Conservation (phyloP, 2,888 invertebrate genomes). For the Chymomyza fuscimana region DNA sequence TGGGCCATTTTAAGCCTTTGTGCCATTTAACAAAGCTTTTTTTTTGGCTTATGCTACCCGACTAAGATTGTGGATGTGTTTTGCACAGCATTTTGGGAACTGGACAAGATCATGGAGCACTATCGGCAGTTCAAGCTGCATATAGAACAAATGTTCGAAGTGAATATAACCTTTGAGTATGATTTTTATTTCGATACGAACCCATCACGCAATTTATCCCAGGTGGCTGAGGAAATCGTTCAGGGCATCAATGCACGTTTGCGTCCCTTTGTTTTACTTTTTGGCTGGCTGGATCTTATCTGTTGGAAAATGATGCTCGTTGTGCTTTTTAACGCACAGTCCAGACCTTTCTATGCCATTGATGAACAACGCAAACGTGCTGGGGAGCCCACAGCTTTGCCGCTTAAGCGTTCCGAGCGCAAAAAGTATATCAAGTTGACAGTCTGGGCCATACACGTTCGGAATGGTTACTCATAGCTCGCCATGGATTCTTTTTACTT, state of each 20-base stretch:
- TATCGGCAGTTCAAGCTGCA: slow-evolving; percentile 82
- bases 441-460: slow-evolving; percentile 64
- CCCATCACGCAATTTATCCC: slow-evolving; percentile 81
- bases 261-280: slow-evolving; percentile 80
- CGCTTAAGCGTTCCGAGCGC: slow-evolving; percentile 84
- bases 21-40: slow-evolving; percentile 83
- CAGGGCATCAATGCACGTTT: slow-evolving; percentile 81
- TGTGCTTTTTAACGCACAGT: slow-evolving; percentile 83
- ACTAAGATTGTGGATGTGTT: slow-evolving; percentile 85
- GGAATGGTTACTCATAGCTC: slow-evolving; percentile 67
- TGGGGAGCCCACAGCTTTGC: slow-evolving; percentile 84
- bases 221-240: slow-evolving; percentile 82
- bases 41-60: slow-evolving; percentile 83
- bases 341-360: slow-evolving; percentile 83
- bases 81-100: slow-evolving; percentile 84
- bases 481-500: slow-evolving; percentile 82
- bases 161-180: slow-evolving; percentile 83
- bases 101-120: slow-evolving; percentile 83
- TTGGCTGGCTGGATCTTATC: slow-evolving; percentile 82
- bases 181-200: slow-evolving; percentile 83
- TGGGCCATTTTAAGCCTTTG: slow-evolving; percentile 81
- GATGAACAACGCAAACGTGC: slow-evolving; percentile 83
- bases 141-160: slow-evolving; percentile 84
- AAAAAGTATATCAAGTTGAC: slow-evolving; percentile 82
- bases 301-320: slow-evolving; percentile 82